phyloP scores from a whole-genome alignment of 2,888 invertebrate genomes.

The Pyrochroa serraticornis region DNA sequence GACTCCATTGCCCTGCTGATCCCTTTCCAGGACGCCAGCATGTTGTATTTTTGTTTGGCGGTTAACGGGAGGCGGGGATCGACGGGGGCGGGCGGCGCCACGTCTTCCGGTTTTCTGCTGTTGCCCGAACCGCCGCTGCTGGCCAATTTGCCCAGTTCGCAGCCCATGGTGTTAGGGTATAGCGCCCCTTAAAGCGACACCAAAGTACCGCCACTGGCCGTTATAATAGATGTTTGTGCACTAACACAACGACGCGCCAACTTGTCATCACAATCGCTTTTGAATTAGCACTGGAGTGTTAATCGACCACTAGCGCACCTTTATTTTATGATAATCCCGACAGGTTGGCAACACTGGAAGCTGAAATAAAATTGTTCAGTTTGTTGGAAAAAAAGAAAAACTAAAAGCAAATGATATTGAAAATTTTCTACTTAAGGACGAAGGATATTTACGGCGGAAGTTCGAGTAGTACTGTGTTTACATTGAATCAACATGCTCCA shows the following conservation, averaged over 20 bases:
- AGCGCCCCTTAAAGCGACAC: too few relatives aligned
- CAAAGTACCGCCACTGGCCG: too few relatives aligned
- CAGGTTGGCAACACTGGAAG: too few relatives aligned
- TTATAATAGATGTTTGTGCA: too few relatives aligned
- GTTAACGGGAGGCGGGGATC: conserved; percentile 84
- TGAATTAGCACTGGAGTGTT: too few relatives aligned
- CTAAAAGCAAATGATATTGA: too few relatives aligned
- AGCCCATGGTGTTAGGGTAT: conserved; percentile 66
- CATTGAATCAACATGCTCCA: conserved; percentile 20
- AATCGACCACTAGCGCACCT: too few relatives aligned
- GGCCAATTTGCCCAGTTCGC: conserved; percentile 78
- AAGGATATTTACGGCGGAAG: conserved; percentile 5
- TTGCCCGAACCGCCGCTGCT: conserved; percentile 59
- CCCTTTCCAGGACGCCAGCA: conserved; percentile 91
- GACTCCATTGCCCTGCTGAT: conserved; percentile 87
- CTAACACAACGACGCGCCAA: too few relatives aligned
- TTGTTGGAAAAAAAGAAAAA: too few relatives aligned
- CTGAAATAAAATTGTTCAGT: too few relatives aligned
- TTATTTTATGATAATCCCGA: too few relatives aligned
- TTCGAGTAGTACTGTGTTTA: conserved; percentile 20
- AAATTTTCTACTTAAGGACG: neutral
- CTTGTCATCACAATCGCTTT: too few relatives aligned
- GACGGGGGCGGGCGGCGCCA: conserved; percentile 68
- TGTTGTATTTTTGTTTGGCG: conserved; percentile 85
- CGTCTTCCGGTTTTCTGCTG: conserved; percentile 58